These are phyloP conservation scores for Eurystomus gularis DNA, from an alignment of 2,113 vertebrate species.

Conservation along the genomic window DNA sequence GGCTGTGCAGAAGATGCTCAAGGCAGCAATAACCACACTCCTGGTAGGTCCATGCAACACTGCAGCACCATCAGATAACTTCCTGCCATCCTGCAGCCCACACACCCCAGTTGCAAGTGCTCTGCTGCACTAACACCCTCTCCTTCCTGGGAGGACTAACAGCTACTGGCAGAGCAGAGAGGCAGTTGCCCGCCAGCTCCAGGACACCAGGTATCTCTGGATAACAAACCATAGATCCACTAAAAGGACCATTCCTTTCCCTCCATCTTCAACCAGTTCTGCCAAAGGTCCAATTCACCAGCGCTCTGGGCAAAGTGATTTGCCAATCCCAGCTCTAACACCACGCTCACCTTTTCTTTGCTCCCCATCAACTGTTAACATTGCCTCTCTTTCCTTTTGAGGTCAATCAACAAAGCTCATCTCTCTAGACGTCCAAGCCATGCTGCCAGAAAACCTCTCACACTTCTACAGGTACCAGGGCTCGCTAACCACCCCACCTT, in stretches of 20 bases:
- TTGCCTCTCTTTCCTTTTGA: conserved; percentile 29
- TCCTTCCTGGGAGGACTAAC: neutral
- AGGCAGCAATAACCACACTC: neutral
- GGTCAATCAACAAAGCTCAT: conserved; percentile 80
- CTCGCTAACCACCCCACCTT: conserved; percentile 88
- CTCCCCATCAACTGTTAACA: neutral
- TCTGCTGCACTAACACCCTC: neutral
- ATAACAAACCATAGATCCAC: neutral
- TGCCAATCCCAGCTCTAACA: neutral
- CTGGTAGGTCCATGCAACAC: neutral
- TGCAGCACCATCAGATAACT: neutral
- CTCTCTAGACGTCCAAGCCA: conserved; percentile 78
- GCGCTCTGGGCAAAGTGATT: neutral
- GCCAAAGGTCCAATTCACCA: neutral
- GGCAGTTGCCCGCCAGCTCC: neutral
- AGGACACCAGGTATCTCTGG: neutral
- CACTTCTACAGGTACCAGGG: conserved; percentile 88
- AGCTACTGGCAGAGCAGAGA: neutral
- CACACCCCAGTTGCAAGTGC: neutral
- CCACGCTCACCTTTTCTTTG: neutral
- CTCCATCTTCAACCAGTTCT: neutral
- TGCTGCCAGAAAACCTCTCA: conserved; percentile 85
- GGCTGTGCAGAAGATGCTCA: neutral
- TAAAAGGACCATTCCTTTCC: neutral
- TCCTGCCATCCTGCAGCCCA: neutral